Conservation (phyloP, 2,113 vertebrate species). For the Natator depressus region DNA sequence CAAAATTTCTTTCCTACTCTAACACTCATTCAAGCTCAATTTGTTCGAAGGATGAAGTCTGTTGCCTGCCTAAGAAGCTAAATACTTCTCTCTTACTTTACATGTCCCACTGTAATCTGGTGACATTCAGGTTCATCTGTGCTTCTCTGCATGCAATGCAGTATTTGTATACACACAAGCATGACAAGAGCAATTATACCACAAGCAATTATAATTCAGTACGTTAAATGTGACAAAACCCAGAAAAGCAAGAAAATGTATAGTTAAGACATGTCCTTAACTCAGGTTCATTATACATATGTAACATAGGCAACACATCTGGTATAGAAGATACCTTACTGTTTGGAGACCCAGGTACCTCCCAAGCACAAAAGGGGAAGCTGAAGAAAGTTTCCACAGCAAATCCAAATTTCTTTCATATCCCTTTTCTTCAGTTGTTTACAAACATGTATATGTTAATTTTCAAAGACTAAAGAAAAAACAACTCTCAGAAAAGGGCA, state of each 20-base stretch:
- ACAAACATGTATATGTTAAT: neutral
- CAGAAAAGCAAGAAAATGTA: neutral
- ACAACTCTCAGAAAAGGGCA: neutral
- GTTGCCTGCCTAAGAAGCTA: neutral
- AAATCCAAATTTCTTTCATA: neutral
- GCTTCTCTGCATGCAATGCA: neutral
- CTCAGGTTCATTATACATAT: constrained; percentile 5
- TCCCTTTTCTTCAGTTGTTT: neutral
- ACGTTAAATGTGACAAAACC: neutral
- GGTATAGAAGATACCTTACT: neutral
- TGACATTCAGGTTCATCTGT: neutral
- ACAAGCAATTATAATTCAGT: neutral
- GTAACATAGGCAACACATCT: constrained; percentile 35
- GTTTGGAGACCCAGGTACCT: neutral
- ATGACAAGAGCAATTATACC: neutral
- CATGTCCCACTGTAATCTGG: neutral
- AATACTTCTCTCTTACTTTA: neutral
- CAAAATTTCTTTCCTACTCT: neutral
- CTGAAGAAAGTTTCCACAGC: neutral
- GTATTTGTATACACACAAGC: neutral
- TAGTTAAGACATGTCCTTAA: constrained; percentile 31
- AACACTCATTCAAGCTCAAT: neutral
- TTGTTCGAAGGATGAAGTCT: neutral
- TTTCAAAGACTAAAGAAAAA: neutral
- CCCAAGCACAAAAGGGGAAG: neutral